A percentile compares a stretch with the other conserved stretches of the same genome.
phyloP scores from a whole-genome alignment of 2,797 vertebrate species.

The Semaprochilodus insignis region DNA sequence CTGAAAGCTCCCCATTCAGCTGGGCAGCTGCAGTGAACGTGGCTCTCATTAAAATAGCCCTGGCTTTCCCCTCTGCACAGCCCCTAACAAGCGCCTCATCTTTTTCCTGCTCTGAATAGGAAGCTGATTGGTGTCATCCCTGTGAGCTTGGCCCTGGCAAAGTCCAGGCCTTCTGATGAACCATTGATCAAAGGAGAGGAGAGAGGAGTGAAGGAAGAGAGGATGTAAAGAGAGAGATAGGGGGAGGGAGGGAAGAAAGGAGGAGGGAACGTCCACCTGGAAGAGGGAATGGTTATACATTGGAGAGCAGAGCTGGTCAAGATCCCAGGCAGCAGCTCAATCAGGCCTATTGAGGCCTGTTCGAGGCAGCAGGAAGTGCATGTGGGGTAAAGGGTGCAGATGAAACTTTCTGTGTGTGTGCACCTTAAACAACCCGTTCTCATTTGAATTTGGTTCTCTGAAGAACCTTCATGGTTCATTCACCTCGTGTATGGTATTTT shows the following conservation, averaged over 20 bases:
- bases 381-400: background rate
- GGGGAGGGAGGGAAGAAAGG: slow-evolving; percentile 7
- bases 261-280: slow-evolving; percentile 47
- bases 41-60: slow-evolving; percentile 67
- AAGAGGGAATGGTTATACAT: slow-evolving; percentile 53
- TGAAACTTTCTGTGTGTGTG: slow-evolving; percentile 1
- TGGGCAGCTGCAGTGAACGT: slow-evolving; percentile 76
- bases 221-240: slow-evolving; percentile 11
- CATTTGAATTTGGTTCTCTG: background rate
- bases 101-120: slow-evolving; percentile 63
- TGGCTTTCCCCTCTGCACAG: slow-evolving; percentile 19
- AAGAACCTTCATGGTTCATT: background rate
- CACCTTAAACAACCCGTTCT: background rate
- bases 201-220: slow-evolving; percentile 41
- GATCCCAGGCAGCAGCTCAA: slow-evolving; percentile 49
- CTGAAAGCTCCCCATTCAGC: slow-evolving; percentile 69
- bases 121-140: slow-evolving; percentile 74
- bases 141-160: slow-evolving; percentile 55
- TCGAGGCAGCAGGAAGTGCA: slow-evolving; percentile 49
- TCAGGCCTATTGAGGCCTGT: slow-evolving; percentile 54
- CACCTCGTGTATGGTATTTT: no score
- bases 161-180: slow-evolving; percentile 69
- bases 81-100: slow-evolving; percentile 55
- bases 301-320: slow-evolving; percentile 51
- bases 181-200: slow-evolving; percentile 67